Evolutionary conservation across 2,888 invertebrate genomes (phyloP), one percentile per base, ranked within the genome.

Genomic region (Miltochrista miniata): DNA sequence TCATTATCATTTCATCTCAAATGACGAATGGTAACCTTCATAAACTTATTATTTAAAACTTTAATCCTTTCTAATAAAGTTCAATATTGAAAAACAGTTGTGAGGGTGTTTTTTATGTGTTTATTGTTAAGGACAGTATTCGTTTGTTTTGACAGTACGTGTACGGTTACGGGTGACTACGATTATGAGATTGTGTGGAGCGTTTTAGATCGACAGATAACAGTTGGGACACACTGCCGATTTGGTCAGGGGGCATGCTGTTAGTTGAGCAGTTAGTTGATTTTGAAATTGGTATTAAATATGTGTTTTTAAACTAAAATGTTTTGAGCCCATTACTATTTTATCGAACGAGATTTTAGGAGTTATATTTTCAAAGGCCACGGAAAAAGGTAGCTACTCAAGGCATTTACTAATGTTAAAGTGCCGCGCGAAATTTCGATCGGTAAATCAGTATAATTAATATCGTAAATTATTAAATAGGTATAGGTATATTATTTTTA

Each of bases 111-210:
- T 74, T 76, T 72, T 78, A 60, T 64, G 54, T 57, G 60, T 61
- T 68, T 70, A 72, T 59, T 64, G 66, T 68, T 68, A 68, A 74
- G 74, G 79, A 79, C 79, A 74, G 71, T 66, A 69, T 75, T 66
- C 79, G 81, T 87, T 83, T 90, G 87, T 90, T 90, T 89, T 90
- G 90, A 91, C 89, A 90, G 89, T 71, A 81, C 75, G 82, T 87
- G 81, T 84, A 79, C 82, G 83, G 85, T 81, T 80, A 83, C 86
- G 79, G 76, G 85, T 83, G 85, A 87, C 87, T 85, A 76, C 83
- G 89, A 87, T 88, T 79, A 81, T 79, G 78, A 79, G 90, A 88
- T 89, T 74, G 81, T 81, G 78, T 82, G 74, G 75, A 81, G 74
- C 87, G 78, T 86, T 88, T 89, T 83, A 89, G 90, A 90, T 90